A percentile compares a stretch with the other conserved stretches of the same genome.
phyloP scores from a whole-genome alignment of 2,797 vertebrate genomes.

The Tokudaia tokunoshimensis region DNA sequence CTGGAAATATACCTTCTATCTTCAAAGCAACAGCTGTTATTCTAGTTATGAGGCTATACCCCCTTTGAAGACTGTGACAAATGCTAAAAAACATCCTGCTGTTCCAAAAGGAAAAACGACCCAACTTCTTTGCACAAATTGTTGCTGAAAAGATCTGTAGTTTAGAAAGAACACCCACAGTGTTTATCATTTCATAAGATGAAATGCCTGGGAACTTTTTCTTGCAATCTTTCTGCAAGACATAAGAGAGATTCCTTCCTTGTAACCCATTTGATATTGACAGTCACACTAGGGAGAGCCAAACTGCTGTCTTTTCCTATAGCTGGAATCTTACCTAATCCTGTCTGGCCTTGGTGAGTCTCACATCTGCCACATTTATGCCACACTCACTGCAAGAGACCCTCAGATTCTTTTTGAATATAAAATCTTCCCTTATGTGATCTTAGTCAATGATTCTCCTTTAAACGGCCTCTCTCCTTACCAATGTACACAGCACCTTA shows the following conservation, averaged over 20 bases:
- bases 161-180: constrained; percentile 63
- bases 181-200: constrained; percentile 35
- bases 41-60: not conserved
- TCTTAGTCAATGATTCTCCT: not conserved
- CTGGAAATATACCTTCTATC: not conserved
- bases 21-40: not conserved
- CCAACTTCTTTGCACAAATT: constrained; percentile 14
- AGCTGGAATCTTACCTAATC: not conserved
- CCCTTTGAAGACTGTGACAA: constrained; percentile 17
- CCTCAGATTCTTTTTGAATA: not conserved
- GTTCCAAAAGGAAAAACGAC: constrained; percentile 41
- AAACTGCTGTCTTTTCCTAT: not conserved
- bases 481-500: not conserved
- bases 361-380: not conserved
- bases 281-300: not conserved
- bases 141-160: constrained; percentile 52
- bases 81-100: constrained; percentile 48
- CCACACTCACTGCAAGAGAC: not conserved
- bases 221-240: not conserved
- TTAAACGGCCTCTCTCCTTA: not conserved
- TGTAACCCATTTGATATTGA: not conserved
- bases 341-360: not conserved
- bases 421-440: not conserved
- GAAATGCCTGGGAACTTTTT: constrained; percentile 36
- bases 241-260: not conserved